Evolutionary conservation across 2,888 invertebrate species (phyloP).

Genomic region (Boloria selene): DNA sequence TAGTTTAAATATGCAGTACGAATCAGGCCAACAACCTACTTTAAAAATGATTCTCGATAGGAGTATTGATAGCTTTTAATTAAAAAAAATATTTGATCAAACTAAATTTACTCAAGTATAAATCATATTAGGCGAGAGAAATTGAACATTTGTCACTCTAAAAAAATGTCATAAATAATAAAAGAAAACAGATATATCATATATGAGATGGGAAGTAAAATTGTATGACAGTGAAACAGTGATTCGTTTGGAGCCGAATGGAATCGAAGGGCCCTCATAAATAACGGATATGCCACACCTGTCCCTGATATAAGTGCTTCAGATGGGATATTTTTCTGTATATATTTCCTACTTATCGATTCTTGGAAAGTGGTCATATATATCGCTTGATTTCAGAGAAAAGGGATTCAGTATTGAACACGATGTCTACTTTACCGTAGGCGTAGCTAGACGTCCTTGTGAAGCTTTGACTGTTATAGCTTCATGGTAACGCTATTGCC

Average conservation of each 20-base stretch:
- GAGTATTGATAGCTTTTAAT: slow-evolving; percentile 11
- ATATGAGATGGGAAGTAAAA: slow-evolving; percentile 44
- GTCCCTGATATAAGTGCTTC: slow-evolving; percentile 52
- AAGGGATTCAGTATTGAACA: background rate
- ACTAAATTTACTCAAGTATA: slow-evolving; percentile 2
- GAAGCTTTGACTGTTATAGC: slow-evolving; percentile 7
- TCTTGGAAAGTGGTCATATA: slow-evolving; percentile 23
- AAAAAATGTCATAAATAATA: slow-evolving; percentile 32
- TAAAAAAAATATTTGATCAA: slow-evolving; percentile 3
- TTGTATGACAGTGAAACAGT: slow-evolving; percentile 57
- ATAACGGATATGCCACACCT: slow-evolving; percentile 61
- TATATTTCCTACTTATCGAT: slow-evolving; percentile 40
- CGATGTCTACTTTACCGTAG: too few relatives aligned
- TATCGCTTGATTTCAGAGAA: slow-evolving; percentile 1
- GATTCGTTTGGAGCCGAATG: slow-evolving; percentile 48
- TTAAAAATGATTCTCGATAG: slow-evolving; percentile 11
- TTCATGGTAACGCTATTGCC: background rate
- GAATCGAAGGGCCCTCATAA: slow-evolving; percentile 58
- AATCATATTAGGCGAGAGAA: slow-evolving; percentile 11
- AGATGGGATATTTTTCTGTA: slow-evolving; percentile 50
- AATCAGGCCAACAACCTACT: slow-evolving; percentile 22
- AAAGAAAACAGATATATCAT: slow-evolving; percentile 45
- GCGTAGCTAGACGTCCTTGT: background rate
- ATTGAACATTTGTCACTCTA: slow-evolving; percentile 14
- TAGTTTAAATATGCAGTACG: slow-evolving; percentile 22